Base-by-base conservation (phyloP, 2,888 invertebrate genomes). In the Lasioglossum calceatum region DNA sequence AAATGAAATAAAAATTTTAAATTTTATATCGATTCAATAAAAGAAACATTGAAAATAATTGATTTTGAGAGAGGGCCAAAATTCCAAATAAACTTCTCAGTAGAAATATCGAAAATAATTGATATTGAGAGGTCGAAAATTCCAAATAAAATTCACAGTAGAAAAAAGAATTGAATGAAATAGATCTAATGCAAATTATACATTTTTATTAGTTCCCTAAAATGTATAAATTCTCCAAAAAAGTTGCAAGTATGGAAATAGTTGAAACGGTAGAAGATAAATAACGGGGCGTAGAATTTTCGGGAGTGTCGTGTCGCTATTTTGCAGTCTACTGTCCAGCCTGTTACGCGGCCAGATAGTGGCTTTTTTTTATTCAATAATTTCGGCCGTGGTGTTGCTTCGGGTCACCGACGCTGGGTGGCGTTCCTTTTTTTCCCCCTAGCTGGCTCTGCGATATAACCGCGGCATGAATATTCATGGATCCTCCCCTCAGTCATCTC, bases 381-480 rank as follows among this genome's bases (percentile, higher is more conserved):
- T 70, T 70, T 70, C 70, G 70, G 42, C 4, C 54, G 47, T 44
- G 61, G 32, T 54, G 58, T 71, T 71, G 70, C 70, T 36, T 67
- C 47, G 76, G 74, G 39, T 39, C 54, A 58, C n/a, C 36, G 36
- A 64, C 72, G 47, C n/a, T 32, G 27, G 27, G 14, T 58, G 44
- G 36, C 54, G 72, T 61, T 79, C 64, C 81, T 79, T 73, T 81
- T 82, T 74, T 54, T 39, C 32, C 27, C 47, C 47, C 27, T 47
- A 47, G 89, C 87, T 71, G 47, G 79, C 42, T 58, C 75, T 19
- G 54, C 84, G 84, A 82, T 87, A 86, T 73, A 89, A 87, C 82
- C 78, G 67, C 77, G 81, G 73, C 90, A 91, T 93, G 92, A 93
- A 93, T 93, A 93, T 93, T 93, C 92, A 93, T 93, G 87, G 86